These are phyloP conservation scores for Panopea generosa DNA, from an alignment of 2,888 invertebrate genomes.

Conservation along the genomic window DNA sequence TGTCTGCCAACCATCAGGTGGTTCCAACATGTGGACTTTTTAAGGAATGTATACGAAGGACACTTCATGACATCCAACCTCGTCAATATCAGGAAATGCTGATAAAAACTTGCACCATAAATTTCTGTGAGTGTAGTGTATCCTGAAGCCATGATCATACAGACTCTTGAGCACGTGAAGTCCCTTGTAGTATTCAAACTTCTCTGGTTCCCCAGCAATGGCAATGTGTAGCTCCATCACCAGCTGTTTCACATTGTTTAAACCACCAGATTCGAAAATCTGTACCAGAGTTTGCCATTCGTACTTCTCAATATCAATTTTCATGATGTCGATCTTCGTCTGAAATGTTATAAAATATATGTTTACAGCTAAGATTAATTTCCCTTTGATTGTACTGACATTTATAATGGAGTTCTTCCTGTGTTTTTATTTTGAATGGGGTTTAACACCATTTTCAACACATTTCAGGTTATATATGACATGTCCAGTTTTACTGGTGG, in stretches of 20 bases:
- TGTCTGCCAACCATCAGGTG: not conserved
- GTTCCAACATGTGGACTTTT: not conserved
- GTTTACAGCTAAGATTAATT: too few relatives aligned
- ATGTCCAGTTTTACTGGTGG: too few relatives aligned
- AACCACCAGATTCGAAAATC: conserved; percentile 61
- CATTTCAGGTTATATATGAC: too few relatives aligned
- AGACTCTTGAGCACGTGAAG: conserved; percentile 68
- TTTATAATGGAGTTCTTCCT: too few relatives aligned
- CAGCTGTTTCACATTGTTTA: conserved; percentile 67
- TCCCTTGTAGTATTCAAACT: conserved; percentile 67
- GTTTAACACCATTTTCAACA: too few relatives aligned
- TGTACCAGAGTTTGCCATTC: conserved; percentile 74
- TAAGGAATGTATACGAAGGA: conserved; percentile 61
- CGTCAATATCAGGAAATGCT: conserved; percentile 63
- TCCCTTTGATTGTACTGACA: too few relatives aligned
- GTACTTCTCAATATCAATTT: conserved; percentile 78
- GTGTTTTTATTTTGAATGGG: too few relatives aligned
- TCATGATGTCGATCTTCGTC: conserved; percentile 69
- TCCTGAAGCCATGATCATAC: conserved; percentile 71
- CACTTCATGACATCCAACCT: conserved; percentile 72
- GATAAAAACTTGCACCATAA: conserved; percentile 73
- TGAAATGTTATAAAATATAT: conserved; percentile 34
- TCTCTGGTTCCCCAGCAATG: conserved; percentile 70
- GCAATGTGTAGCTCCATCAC: conserved; percentile 73
- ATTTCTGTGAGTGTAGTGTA: conserved; percentile 74